Evolutionary conservation across 2,888 invertebrate genomes (phyloP), one percentile per base, ranked within the genome.

Genomic region (Clostera curtula): DNA sequence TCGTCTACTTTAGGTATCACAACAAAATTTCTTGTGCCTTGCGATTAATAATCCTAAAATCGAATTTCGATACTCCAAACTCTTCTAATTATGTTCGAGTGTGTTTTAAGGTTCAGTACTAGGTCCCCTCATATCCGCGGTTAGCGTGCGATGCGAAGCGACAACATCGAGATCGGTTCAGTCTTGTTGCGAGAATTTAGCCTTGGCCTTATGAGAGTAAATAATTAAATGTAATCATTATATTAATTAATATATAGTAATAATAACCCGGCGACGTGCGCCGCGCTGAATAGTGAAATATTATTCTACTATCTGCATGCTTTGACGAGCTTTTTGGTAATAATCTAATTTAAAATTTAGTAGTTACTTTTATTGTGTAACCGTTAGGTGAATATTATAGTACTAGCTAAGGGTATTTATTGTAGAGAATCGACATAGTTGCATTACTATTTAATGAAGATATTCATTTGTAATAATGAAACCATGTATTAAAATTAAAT

Each of bases 321-420:
- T 85, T 84, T 65, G 82, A 84, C 79, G 84, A 84, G 84, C 84
- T 85, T 85, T 82, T 80, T 74, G 80, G 82, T 76, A 80, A 79
- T 83, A 82, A 80, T 76, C 74, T 83, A 77, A 77, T 80, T 79
- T 76, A 74, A 79, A 69, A 72, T 62, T 68, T 75, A 74, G 76
- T 77, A 82, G 79, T 73, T 77, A 82, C 70, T 73, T 77, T 79
- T 60, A 80, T 69, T 76, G 72, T 80, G 69, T 82, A 83, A 82
- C 76, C 79, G 43, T 77, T 83, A 83, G 83, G 63, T 64, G 54
- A 74, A 68, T 79, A 80, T 53, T 58, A 59, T 72, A 68, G 63
- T 68, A 66, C 43, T 83, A 83, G 82, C 56, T 82, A 82, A 80
- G 82, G 80, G 79, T 82, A 83, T 82, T 80, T 80, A 82, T 82